Evolutionary conservation across 1,140 invertebrate species (phyloP).

Genomic region (Drosophila varians): DNA sequence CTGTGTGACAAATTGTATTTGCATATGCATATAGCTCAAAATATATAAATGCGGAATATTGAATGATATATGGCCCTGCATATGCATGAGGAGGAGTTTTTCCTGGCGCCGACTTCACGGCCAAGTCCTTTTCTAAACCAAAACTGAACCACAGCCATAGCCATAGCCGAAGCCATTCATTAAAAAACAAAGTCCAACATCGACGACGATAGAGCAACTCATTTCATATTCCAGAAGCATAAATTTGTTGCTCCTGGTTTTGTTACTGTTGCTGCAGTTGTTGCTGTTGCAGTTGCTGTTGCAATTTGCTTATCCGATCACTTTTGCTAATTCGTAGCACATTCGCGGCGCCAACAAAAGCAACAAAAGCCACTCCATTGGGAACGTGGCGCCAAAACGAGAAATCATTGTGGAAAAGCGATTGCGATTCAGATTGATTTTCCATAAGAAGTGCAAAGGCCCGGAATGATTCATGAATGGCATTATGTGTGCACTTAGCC

Average conservation of each 20-base stretch:
- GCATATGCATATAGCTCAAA: conserved; percentile 33
- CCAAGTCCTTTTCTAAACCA: conserved; percentile 43
- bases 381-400: conserved; percentile 59
- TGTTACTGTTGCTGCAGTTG: conserved; percentile 11
- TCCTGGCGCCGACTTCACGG: conserved; percentile 41
- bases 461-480: conserved; percentile 58
- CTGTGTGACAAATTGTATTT: conserved; percentile 54
- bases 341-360: conserved; percentile 68
- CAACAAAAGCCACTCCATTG: conserved; percentile 41
- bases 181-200: conserved; percentile 44
- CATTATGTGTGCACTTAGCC: conserved; percentile 22
- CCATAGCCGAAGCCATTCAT: conserved; percentile 66
- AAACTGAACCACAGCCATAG: too few relatives aligned
- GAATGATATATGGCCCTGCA: conserved; percentile 67
- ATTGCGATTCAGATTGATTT: conserved; percentile 43
- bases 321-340: conserved; percentile 78
- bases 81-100: conserved; percentile 62
- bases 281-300: conserved; percentile 33
- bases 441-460: conserved; percentile 21
- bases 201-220: conserved; percentile 40
- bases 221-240: conserved; percentile 64
- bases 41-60: conserved; percentile 12
- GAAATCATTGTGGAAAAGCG: conserved; percentile 50
- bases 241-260: conserved; percentile 22
- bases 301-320: conserved; percentile 71